Conservation (phyloP, 2,797 vertebrate genomes). For the Aeoliscus strigatus region DNA sequence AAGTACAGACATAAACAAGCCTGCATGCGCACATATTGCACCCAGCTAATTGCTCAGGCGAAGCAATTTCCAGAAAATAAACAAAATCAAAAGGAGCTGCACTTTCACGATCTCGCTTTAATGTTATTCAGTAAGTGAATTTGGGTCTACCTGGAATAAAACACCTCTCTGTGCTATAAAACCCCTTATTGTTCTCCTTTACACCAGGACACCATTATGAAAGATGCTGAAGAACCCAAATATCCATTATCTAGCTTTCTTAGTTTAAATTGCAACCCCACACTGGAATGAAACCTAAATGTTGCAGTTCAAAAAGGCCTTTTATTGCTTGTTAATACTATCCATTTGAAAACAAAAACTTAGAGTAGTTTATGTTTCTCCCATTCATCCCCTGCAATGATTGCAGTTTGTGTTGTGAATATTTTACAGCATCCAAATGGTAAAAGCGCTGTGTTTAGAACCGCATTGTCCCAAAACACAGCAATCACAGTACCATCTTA, state of each 20-base stretch:
- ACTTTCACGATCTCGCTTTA: conserved; percentile 46
- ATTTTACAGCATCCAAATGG: conserved; percentile 51
- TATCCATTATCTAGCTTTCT: conserved; percentile 46
- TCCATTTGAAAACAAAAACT: conserved; percentile 38
- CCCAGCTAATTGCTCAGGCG: conserved; percentile 72
- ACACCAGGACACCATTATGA: conserved; percentile 37
- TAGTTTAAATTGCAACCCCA: conserved; percentile 18
- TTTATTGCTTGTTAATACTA: conserved; percentile 47
- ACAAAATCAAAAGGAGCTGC: conserved; percentile 68
- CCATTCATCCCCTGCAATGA: conserved; percentile 16
- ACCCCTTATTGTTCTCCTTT: conserved; percentile 41
- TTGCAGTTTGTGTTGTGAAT: conserved; percentile 48
- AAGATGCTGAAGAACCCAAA: conserved; percentile 41
- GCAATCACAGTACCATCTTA: conserved; percentile 67
- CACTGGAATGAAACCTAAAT: conserved; percentile 22
- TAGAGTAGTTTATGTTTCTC: conserved; percentile 20
- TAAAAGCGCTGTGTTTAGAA: conserved; percentile 48
- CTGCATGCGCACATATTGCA: conserved; percentile 21
- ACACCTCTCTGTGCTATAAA: conserved; percentile 32
- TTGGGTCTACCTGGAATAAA: conserved; percentile 38
- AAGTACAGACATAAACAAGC: conserved; percentile 63
- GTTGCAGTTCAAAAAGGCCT: conserved; percentile 29
- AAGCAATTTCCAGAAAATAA: conserved; percentile 68
- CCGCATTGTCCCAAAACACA: conserved; percentile 59
- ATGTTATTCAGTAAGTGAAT: conserved; percentile 57